Evolutionary conservation across 1,140 invertebrate species (phyloP).

Genomic region (Maniola jurtina): DNA sequence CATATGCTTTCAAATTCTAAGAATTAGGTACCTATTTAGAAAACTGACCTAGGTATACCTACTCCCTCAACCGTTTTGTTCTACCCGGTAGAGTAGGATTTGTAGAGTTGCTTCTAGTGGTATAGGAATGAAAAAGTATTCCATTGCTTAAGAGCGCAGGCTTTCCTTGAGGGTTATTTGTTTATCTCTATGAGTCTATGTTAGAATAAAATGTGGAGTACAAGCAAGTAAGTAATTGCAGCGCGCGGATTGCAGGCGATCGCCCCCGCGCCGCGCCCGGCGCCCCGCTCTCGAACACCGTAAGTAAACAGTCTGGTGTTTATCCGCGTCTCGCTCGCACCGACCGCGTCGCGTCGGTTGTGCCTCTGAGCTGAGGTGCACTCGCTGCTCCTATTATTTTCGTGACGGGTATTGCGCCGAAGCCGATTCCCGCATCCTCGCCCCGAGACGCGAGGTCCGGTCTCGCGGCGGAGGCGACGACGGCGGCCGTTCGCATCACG

Average conservation of each 20-base stretch:
- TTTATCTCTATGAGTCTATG: slow-evolving; percentile 31
- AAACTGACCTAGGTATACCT: too few relatives aligned
- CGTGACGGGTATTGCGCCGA: slow-evolving; percentile 78
- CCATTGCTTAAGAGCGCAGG: not conserved
- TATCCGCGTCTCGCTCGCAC: slow-evolving; percentile 78
- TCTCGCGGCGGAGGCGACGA: slow-evolving; percentile 72
- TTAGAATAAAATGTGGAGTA: slow-evolving; percentile 69
- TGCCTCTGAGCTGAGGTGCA: slow-evolving; percentile 77
- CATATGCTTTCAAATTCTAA: too few relatives aligned
- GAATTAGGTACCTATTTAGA: too few relatives aligned
- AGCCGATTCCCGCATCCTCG: slow-evolving; percentile 78
- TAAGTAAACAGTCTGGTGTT: slow-evolving; percentile 79
- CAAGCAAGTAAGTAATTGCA: slow-evolving; percentile 72
- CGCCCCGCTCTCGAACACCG: slow-evolving; percentile 70
- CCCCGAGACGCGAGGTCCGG: slow-evolving; percentile 76
- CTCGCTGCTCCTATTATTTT: slow-evolving; percentile 78
- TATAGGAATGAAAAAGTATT: not conserved
- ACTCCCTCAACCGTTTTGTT: too few relatives aligned
- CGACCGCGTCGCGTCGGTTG: slow-evolving; percentile 73
- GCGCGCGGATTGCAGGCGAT: slow-evolving; percentile 75
- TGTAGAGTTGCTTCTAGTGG: too few relatives aligned
- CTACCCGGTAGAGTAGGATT: too few relatives aligned
- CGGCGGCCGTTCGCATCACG: slow-evolving; percentile 68
- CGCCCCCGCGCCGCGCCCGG: slow-evolving; percentile 57
- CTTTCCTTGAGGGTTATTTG: slow-evolving; percentile 6